phyloP scores from a whole-genome alignment of 1,140 invertebrate species.

The Trichoplusia ni region DNA sequence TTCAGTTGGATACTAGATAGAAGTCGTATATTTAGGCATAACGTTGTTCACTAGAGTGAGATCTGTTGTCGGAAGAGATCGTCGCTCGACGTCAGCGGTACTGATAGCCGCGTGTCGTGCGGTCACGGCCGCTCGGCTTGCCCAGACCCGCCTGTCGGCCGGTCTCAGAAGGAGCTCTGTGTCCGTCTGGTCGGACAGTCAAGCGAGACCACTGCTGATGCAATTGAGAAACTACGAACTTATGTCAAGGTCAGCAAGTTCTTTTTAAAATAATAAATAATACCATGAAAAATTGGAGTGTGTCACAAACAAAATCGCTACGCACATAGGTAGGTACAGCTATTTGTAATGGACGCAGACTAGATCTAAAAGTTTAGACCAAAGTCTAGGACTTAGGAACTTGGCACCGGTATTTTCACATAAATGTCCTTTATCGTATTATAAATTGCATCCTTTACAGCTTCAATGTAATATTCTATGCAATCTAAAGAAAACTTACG shows the following conservation, averaged over 20 bases:
- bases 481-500: too few species aligned
- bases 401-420: too few species aligned
- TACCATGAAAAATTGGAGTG: too few species aligned
- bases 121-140: not conserved
- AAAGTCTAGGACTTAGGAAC: too few species aligned
- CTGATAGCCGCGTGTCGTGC: conserved; percentile 13
- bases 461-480: too few species aligned
- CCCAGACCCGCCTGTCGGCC: not conserved
- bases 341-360: too few species aligned
- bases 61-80: conserved; percentile 40
- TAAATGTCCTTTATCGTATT: too few species aligned
- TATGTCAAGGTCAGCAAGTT: not conserved
- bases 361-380: too few species aligned
- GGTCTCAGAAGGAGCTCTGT: conserved; percentile 27
- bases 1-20: not conserved
- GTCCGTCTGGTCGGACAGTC: conserved; percentile 49
- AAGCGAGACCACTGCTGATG: conserved; percentile 53
- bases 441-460: too few species aligned
- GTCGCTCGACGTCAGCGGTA: conserved; percentile 44
- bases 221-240: conserved; percentile 59
- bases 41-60: conserved; percentile 65
- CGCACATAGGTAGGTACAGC: too few species aligned
- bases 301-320: too few species aligned
- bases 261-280: too few species aligned
- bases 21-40: conserved; percentile 48